Base-by-base conservation (phyloP, 2,888 invertebrate genomes). In the Cephus runcator region DNA sequence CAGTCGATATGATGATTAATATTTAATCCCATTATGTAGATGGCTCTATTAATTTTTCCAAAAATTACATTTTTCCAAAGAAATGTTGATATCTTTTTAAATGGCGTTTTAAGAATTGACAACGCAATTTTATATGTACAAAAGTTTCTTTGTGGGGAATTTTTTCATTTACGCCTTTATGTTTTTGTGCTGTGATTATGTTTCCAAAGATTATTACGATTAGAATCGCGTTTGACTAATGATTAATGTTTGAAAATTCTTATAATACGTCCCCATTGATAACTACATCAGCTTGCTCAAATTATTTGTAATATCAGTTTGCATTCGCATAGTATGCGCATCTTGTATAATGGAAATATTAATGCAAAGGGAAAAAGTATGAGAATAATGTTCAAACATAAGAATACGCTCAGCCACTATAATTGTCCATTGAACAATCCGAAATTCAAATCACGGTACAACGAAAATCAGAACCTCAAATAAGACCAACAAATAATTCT, bases 241-340 rank as follows among this genome's bases (percentile, higher is more conserved):
- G 23, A 9, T 56, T 56, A 56, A 56, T 56, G 23, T 56, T 56
- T 23, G 23, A 56, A 56, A 56, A 23, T 71, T 71, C 9, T 71
- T 34, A 33, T 33, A 33, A 9, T 71, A 34, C 30, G 34, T 23
- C 35, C 6, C 74, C 35, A 36, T 74, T 35, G 36, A 36, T 74
- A 69, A 35, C 34, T n/a, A 15, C 56, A 73, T 69, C 35, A 75
- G 73, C 73, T 76, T 76, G 73, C 78, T 78, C 78, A 78, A 78
- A 71, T 71, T 30, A 78, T 68, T 35, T 75, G 40, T 73, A 40
- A 77, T 75, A 68, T 75, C 30, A 68, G 56, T 73, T 73, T 75
- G 36, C 35, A 75, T 75, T 40, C 56, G 9, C 23, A 56, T 56
- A 56, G 23, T 56, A 15, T 56, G 23, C 23, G 56, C 56, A 56